These are phyloP conservation scores for Amphilophus citrinellus DNA, from an alignment of 2,113 vertebrate species.

Conservation along the genomic window DNA sequence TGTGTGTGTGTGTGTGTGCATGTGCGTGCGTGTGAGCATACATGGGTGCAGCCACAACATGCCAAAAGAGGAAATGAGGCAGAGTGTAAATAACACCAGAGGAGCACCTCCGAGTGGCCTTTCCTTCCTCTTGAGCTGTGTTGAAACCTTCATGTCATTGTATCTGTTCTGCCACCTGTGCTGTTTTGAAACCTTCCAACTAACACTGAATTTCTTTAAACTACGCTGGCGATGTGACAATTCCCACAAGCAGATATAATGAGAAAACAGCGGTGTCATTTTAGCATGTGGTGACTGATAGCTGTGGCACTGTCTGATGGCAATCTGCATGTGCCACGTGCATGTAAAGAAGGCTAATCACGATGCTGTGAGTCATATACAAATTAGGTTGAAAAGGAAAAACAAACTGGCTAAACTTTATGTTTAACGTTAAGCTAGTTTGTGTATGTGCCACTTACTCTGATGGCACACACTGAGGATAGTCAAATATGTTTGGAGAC, in stretches of 20 bases:
- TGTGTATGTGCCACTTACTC: not conserved
- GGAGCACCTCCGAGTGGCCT: slow-evolving; percentile 16
- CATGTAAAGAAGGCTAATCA: not conserved
- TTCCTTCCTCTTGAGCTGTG: slow-evolving; percentile 50
- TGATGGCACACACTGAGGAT: not conserved
- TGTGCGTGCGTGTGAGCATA: not conserved
- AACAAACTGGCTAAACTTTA: not conserved
- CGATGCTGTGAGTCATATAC: not conserved
- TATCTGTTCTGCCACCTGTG: slow-evolving; percentile 41
- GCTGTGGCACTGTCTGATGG: not conserved
- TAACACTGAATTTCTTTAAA: slow-evolving; percentile 26
- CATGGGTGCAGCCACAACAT: slow-evolving; percentile 4
- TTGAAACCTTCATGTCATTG: slow-evolving; percentile 30
- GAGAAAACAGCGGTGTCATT: not conserved
- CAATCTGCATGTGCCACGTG: not conserved
- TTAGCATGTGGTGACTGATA: not conserved
- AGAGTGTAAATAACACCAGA: slow-evolving; percentile 37
- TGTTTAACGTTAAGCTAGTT: not conserved
- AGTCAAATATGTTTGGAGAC: not conserved
- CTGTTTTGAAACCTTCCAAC: slow-evolving; percentile 62
- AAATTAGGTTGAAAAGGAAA: not conserved
- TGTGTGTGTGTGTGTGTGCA: not conserved
- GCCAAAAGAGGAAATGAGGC: slow-evolving; percentile 58
- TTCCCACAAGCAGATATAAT: slow-evolving; percentile 2
- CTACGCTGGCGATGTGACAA: not conserved